phyloP scores from a whole-genome alignment of 1,140 invertebrate species.

The Scaptomyza montana region DNA sequence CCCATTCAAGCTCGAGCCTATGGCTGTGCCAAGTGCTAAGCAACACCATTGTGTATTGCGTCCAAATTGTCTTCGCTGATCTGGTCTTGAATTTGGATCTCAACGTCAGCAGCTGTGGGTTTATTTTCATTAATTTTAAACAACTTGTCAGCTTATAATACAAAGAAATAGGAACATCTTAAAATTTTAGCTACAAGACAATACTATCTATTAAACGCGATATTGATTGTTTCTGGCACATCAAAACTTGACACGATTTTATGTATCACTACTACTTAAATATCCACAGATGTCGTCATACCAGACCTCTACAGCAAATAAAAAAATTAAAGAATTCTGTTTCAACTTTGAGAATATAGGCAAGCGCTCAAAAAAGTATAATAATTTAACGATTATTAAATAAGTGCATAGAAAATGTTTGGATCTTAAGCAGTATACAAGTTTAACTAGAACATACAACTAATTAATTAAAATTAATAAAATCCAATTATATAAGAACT shows the following conservation, averaged over 20 bases:
- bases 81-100: slow-evolving; percentile 53
- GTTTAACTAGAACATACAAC: too few relatives aligned
- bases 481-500: too few relatives aligned
- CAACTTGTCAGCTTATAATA: slow-evolving; percentile 30
- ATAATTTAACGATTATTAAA: too few relatives aligned
- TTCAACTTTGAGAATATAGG: too few relatives aligned
- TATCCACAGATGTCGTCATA: slow-evolving; percentile 2
- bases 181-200: slow-evolving; percentile 13
- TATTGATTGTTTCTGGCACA: slow-evolving; percentile 3
- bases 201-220: not conserved
- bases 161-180: slow-evolving; percentile 17
- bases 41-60: slow-evolving; percentile 51
- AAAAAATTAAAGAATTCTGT: too few relatives aligned
- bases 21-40: slow-evolving; percentile 64
- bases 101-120: slow-evolving; percentile 25
- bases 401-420: too few relatives aligned
- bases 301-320: not conserved
- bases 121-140: slow-evolving; percentile 43
- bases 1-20: slow-evolving; percentile 47
- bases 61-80: slow-evolving; percentile 24
- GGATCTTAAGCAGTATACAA: too few relatives aligned
- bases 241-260: not conserved
- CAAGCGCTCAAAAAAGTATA: too few relatives aligned
- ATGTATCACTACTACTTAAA: not conserved
- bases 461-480: too few relatives aligned